Evolutionary conservation across 2,888 invertebrate species (phyloP).

Genomic region (Miltochrista miniata): DNA sequence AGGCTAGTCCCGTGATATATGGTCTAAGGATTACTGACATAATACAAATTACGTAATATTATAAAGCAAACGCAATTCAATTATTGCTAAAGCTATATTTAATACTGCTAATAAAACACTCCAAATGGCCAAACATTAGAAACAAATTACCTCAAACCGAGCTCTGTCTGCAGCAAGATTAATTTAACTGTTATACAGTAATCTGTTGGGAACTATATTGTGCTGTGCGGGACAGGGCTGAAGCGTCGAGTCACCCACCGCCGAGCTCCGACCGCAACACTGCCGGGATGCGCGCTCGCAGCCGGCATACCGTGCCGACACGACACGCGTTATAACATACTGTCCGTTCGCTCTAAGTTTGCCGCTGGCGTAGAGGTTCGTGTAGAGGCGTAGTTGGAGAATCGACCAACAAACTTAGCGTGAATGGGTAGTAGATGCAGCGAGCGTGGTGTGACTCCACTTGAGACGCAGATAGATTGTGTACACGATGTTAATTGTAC

Average conservation of each 20-base stretch:
- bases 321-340: neutral
- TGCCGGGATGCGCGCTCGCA: neutral
- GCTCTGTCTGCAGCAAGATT: constrained; percentile 2
- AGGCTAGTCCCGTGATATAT: no score
- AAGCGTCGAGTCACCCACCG: constrained; percentile 11
- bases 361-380: no score
- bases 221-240: neutral
- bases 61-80: no score
- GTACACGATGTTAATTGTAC: neutral
- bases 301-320: neutral
- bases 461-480: neutral
- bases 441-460: neutral
- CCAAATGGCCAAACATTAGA: neutral
- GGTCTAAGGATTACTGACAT: no score
- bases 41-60: no score
- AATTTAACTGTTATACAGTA: constrained; percentile 13
- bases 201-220: constrained; percentile 2
- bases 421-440: no score
- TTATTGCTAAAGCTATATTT: neutral
- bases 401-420: no score
- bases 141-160: neutral
- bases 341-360: no score
- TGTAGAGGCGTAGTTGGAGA: no score
- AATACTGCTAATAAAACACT: neutral
- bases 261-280: constrained; percentile 25